Evolutionary conservation across 2,797 vertebrate species (phyloP), one percentile per base, ranked within the genome.

Genomic region (Forpus xanthops): DNA sequence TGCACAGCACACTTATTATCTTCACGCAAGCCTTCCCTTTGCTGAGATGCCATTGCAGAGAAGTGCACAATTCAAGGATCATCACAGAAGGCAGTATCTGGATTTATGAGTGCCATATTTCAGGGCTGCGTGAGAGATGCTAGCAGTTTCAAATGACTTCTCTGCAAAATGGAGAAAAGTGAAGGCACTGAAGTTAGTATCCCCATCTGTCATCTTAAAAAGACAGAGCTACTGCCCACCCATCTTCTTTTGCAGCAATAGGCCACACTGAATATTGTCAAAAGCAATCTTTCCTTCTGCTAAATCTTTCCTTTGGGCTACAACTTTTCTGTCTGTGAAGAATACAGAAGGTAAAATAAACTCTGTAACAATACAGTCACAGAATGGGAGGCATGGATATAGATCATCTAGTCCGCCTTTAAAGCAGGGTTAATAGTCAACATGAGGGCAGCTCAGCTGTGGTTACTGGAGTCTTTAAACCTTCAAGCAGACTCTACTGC

Each of bases 81-180:
- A 2, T 58, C 37, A 12, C 75, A 72, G 81, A 74, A 92, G 89
- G 49, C 39, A 3, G 27, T n/a, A 20, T 61, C 60, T 88, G 85
- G 83, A 90, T 96, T 93, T 95, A 87, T 71, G 58, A 61, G 55
- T 94, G 73, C 67, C 58, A 10, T 93, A 78, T 92, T 92, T 96
- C 76, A 79, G 70, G 70, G 61, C 92, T 85, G 12, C 47, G 53
- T 68, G 71, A 94, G 78, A 89, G 61, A 25, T 73, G 67, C 67
- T 67, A 61, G 55, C 41, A 61, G 79, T 73, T 93, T 94, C 85
- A 86, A 84, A 88, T 11, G 41, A 37, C 83, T 92, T 84, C 82
- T 84, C 77, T 76, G 82, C 79, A 86, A 89, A 95, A 90, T 61
- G 85, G 88, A 93, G 81, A 64, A 82, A 85, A 85, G 24, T 17